Evolutionary conservation across 2,888 invertebrate species (phyloP).

Genomic region (Cetonia aurata): DNA sequence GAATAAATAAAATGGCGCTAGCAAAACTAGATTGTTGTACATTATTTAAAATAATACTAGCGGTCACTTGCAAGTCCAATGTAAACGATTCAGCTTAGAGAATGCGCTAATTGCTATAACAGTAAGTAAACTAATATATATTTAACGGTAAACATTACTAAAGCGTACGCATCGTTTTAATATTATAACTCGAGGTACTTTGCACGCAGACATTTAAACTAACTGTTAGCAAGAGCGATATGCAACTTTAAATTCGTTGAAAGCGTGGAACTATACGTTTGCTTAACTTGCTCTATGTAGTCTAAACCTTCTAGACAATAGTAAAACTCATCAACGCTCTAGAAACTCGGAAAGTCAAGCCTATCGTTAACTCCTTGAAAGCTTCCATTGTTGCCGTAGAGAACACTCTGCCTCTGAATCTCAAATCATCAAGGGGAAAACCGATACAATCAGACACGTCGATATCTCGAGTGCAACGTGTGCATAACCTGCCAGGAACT

Average conservation of each 20-base stretch:
- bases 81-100: slow-evolving; percentile 7
- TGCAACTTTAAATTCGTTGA: too few relatives aligned
- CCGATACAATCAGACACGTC: slow-evolving; percentile 8
- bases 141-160: slow-evolving; percentile 15
- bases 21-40: slow-evolving; percentile 26
- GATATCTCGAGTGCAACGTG: not conserved
- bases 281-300: too few relatives aligned
- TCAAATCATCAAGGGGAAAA: slow-evolving; percentile 4
- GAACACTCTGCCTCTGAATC: not conserved
- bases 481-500: too few relatives aligned
- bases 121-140: slow-evolving; percentile 29
- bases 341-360: slow-evolving; percentile 17
- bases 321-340: slow-evolving; percentile 1
- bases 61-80: slow-evolving; percentile 2
- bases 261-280: too few relatives aligned
- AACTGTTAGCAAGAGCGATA: not conserved
- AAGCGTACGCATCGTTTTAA: not conserved
- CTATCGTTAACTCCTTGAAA: slow-evolving; percentile 17
- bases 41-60: slow-evolving; percentile 33
- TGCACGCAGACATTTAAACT: too few relatives aligned
- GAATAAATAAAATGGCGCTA: slow-evolving; percentile 16
- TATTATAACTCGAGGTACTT: not conserved
- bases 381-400: slow-evolving; percentile 15
- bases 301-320: too few relatives aligned
- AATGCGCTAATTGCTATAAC: slow-evolving; percentile 27